Percentiles rank a stretch among this genome's conserved stretches.
These are phyloP conservation scores for Epizoanthus stellaris DNA, from an alignment of 92 coral and sea anemone species.

Conservation along the genomic window DNA sequence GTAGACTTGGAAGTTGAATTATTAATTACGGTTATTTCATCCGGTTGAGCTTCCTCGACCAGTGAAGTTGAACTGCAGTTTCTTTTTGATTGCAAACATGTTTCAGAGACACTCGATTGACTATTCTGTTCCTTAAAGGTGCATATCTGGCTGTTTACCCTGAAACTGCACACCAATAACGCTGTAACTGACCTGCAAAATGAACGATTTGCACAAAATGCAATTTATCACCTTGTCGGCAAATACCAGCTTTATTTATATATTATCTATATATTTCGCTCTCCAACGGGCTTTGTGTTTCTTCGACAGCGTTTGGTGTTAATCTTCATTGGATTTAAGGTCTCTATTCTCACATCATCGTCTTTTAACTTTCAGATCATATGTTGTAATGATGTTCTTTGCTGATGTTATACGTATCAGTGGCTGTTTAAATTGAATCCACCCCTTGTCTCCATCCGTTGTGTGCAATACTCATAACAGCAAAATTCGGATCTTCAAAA, in stretches of 20 bases:
- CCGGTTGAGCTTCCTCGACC: slow-evolving; percentile 44
- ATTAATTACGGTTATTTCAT: slow-evolving; percentile 48
- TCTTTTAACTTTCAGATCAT: slow-evolving; percentile 49
- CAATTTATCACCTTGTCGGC: slow-evolving; percentile 36
- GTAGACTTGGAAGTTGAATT: slow-evolving; percentile 48
- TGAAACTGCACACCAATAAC: slow-evolving; percentile 12
- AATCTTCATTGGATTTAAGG: slow-evolving; percentile 1
- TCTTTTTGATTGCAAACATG: neutral
- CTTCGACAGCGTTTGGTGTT: slow-evolving; percentile 14
- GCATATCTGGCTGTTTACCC: slow-evolving; percentile 1
- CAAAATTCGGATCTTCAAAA: slow-evolving; percentile 22
- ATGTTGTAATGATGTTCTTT: slow-evolving; percentile 45
- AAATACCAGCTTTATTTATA: slow-evolving; percentile 37
- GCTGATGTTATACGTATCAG: slow-evolving; percentile 36
- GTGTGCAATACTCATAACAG: slow-evolving; percentile 17
- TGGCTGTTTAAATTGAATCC: slow-evolving; percentile 47
- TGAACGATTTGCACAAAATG: slow-evolving; percentile 37
- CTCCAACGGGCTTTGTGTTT: slow-evolving; percentile 9
- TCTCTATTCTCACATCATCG: slow-evolving; percentile 41
- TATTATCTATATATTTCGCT: neutral
- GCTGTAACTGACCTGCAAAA: slow-evolving; percentile 28
- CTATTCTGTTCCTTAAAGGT: slow-evolving; percentile 4
- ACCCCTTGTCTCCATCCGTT: slow-evolving; percentile 10
- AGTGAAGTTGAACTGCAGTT: slow-evolving; percentile 13
- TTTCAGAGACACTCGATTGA: neutral